Evolutionary conservation across 1,140 invertebrate species (phyloP).

Genomic region (Heliconius congener): DNA sequence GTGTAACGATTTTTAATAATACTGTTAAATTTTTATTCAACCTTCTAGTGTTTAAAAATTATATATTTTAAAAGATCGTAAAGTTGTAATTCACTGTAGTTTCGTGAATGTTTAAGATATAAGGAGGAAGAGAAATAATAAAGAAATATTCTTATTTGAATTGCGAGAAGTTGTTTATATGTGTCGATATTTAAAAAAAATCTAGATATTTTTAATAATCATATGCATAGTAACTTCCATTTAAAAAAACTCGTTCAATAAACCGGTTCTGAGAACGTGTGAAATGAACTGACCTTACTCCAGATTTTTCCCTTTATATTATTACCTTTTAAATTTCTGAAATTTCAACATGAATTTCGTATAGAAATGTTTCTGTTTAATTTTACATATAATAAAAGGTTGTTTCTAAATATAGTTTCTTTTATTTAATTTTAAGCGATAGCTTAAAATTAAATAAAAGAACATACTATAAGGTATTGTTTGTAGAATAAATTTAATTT

Average conservation of each 20-base stretch:
- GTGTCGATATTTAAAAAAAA: neutral
- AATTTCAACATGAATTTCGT: neutral
- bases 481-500: neutral
- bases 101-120: too few species aligned
- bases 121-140: too few species aligned
- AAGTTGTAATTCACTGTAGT: too few species aligned
- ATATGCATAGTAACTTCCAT: neutral
- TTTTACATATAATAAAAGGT: neutral
- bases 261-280: neutral
- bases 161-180: too few species aligned
- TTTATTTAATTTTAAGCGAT: neutral
- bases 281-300: conserved; percentile 6
- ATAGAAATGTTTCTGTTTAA: conserved; percentile 4
- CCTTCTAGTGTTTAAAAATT: too few species aligned
- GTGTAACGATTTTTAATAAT: too few species aligned
- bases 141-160: too few species aligned
- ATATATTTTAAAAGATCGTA: too few species aligned
- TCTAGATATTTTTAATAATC: neutral
- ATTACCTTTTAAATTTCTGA: neutral
- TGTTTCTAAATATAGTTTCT: neutral
- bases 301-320: conserved; percentile 3
- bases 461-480: neutral
- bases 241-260: neutral
- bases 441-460: neutral
- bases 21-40: too few species aligned